Conservation (phyloP, 2,113 vertebrate species). For the Tachuris rubrigastra region DNA sequence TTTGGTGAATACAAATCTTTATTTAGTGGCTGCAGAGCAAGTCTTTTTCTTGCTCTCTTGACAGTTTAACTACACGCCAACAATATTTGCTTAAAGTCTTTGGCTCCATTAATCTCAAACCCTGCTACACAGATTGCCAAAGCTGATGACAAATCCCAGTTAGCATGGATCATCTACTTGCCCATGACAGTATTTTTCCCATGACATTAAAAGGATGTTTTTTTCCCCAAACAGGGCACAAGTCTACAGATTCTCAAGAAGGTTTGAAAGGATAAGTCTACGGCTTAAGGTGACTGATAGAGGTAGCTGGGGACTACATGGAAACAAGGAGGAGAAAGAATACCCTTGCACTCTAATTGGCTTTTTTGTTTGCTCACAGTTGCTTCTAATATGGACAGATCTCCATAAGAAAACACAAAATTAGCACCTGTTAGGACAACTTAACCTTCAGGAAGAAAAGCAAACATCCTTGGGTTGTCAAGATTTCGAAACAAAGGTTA, state of each 20-base stretch:
- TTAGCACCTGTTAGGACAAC: constrained; percentile 76
- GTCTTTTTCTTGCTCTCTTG: constrained; percentile 70
- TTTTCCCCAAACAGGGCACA: constrained; percentile 32
- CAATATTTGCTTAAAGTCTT: constrained; percentile 72
- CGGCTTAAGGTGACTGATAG: constrained; percentile 66
- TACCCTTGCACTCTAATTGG: constrained; percentile 65
- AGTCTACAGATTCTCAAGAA: constrained; percentile 36
- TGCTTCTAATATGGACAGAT: constrained; percentile 69
- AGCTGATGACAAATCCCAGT: constrained; percentile 71
- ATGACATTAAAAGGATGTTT: constrained; percentile 45
- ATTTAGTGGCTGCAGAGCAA: constrained; percentile 63
- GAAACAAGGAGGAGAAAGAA: constrained; percentile 36
- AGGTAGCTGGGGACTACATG: constrained; percentile 35
- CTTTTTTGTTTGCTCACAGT: constrained; percentile 71
- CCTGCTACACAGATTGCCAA: constrained; percentile 48
- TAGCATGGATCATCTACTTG: constrained; percentile 67
- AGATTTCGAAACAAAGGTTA: constrained; percentile 57
- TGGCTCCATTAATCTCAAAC: constrained; percentile 71
- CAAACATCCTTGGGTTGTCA: constrained; percentile 63
- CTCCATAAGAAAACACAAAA: constrained; percentile 75
- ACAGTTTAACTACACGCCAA: constrained; percentile 72
- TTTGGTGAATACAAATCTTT: constrained; percentile 70
- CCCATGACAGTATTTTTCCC: constrained; percentile 63
- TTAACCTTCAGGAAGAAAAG: constrained; percentile 76
- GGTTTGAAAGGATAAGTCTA: constrained; percentile 56